Conservation (phyloP, 2,113 vertebrate genomes). For the Amblyornis subalaris region DNA sequence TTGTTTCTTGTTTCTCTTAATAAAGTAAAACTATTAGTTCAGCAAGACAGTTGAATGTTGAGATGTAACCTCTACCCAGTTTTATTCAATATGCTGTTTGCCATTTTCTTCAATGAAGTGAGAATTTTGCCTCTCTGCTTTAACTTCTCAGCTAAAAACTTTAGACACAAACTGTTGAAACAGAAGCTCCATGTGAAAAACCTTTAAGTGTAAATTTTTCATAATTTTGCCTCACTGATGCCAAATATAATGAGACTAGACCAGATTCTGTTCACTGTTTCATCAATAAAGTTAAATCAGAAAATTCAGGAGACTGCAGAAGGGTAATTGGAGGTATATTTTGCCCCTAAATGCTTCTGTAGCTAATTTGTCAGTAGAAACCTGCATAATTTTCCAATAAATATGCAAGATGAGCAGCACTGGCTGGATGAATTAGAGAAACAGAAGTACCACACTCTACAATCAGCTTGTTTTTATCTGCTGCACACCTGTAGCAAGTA, state of each 20-base stretch:
- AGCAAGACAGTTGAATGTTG: neutral
- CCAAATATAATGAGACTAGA: neutral
- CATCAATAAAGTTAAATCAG: neutral
- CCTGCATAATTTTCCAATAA: conserved; percentile 10
- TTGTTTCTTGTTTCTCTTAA: neutral
- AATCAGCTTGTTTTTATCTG: neutral
- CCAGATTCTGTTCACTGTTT: neutral
- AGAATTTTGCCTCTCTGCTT: neutral
- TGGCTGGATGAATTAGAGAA: neutral
- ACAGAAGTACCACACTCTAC: neutral
- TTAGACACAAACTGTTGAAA: neutral
- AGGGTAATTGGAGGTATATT: neutral
- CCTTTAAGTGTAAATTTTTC: neutral
- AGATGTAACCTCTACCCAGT: neutral
- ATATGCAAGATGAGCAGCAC: neutral
- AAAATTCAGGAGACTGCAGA: neutral
- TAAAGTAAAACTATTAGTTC: neutral
- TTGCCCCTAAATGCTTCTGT: neutral
- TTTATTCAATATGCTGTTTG: neutral
- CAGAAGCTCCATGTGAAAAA: neutral
- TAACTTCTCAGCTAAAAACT: neutral
- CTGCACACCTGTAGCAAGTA: neutral
- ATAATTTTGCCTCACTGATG: neutral
- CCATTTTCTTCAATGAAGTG: neutral
- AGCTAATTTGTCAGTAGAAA: neutral